Percentiles rank a stretch among this genome's conserved stretches.
phyloP scores from a whole-genome alignment of 2,888 invertebrate species.

The Ochropleura leucogaster region DNA sequence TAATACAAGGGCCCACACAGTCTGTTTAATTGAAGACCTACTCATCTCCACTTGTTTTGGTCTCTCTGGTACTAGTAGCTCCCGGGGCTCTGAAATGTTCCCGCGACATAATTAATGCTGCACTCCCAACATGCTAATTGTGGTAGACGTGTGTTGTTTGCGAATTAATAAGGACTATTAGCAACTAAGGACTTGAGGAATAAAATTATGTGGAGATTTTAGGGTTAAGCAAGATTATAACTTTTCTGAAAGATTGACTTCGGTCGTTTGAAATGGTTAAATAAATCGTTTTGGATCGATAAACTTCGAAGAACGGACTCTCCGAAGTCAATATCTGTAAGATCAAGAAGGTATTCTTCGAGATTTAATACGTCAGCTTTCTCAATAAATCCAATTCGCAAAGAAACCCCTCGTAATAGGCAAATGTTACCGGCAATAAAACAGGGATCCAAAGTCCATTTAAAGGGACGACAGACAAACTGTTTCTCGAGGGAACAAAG shows the following conservation, averaged over 20 bases:
- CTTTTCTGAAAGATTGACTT: background rate
- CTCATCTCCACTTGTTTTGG: conserved; percentile 59
- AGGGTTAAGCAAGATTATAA: background rate
- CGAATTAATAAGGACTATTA: conserved; percentile 36
- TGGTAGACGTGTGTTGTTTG: conserved; percentile 55
- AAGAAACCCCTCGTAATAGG: conserved; percentile 38
- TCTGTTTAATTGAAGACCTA: conserved; percentile 65
- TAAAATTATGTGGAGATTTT: conserved; percentile 28
- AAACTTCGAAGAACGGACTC: background rate
- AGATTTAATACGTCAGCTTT: conserved; percentile 27
- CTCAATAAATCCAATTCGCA: conserved; percentile 39
- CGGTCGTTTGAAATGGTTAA: background rate
- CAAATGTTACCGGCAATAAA: conserved; percentile 60
- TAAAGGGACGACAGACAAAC: conserved; percentile 48
- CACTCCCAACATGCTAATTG: conserved; percentile 58
- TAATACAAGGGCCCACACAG: conserved; percentile 58
- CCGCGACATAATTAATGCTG: conserved; percentile 56
- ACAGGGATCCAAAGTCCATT: conserved; percentile 58
- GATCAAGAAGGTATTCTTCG: conserved; percentile 16
- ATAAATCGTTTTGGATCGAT: conserved; percentile 1
- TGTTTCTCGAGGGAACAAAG: conserved; percentile 41
- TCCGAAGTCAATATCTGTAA: background rate
- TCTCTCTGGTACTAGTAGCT: conserved; percentile 38
- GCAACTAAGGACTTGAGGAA: background rate
- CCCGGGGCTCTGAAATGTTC: conserved; percentile 35